phyloP scores from a whole-genome alignment of 2,797 vertebrate genomes.

The Xiphorhynchus erythropygius region DNA sequence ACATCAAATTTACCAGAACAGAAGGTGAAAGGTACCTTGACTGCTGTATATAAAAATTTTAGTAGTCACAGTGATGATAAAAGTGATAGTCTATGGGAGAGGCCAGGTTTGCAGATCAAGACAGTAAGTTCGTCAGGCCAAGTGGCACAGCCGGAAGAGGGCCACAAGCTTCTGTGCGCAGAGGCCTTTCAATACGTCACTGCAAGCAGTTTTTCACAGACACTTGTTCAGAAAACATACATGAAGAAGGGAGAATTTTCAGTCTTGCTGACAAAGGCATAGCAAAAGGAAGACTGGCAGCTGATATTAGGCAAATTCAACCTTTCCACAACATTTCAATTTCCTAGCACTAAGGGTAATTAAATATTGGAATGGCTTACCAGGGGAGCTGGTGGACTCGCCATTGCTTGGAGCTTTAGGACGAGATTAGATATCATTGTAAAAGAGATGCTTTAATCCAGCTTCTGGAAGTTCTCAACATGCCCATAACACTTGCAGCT shows the following conservation, averaged over 20 bases:
- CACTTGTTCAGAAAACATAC: not conserved
- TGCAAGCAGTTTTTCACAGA: not conserved
- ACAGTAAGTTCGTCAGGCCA: not conserved
- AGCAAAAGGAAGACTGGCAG: constrained; percentile 63
- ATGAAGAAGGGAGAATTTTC: not conserved
- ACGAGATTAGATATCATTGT: constrained; percentile 71
- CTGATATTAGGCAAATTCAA: constrained; percentile 52
- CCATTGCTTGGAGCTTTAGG: constrained; percentile 73
- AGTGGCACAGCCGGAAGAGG: not conserved
- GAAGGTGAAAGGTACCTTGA: not conserved
- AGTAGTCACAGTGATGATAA: not conserved
- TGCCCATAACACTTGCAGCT: constrained; percentile 71
- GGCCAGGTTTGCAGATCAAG: not conserved
- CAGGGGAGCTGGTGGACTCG: constrained; percentile 70
- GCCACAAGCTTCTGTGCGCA: not conserved
- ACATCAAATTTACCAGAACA: not conserved
- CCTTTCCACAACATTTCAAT: constrained; percentile 46
- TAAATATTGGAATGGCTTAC: constrained; percentile 70
- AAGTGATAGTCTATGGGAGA: not conserved
- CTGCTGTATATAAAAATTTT: not conserved
- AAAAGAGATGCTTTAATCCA: constrained; percentile 73
- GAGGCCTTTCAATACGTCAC: not conserved
- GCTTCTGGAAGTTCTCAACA: constrained; percentile 73
- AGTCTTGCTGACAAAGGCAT: constrained; percentile 43
- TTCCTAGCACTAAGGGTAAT: constrained; percentile 68